Evolutionary conservation across 2,797 vertebrate species (phyloP), one percentile per base, ranked within the genome.

Genomic region (Syngnathus acus): DNA sequence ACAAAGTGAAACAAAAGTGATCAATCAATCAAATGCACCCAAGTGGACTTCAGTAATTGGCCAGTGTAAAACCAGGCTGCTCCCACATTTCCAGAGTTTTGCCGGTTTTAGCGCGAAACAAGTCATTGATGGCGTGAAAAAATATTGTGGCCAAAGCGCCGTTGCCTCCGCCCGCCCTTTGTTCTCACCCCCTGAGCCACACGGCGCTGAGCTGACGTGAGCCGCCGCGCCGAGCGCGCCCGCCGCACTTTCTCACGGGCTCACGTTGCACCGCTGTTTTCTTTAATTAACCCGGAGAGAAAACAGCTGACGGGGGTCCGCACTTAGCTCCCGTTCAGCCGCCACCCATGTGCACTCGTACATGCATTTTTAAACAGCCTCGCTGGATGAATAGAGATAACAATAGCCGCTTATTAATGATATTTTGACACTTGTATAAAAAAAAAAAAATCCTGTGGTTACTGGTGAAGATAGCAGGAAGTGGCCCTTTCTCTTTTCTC

Each of bases 271-370:
- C 82, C 54, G 81, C 87, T 91, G 89, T 89, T 92, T 90, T 91
- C 89, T 90, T 90, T 92, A 92, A 92, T 92, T 92, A 92, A 90
- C 90, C 90, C 91, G 9, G 85, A 77, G 91, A 92, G 89, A 90
- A 87, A 88, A 86, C 84, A 87, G 85, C 87, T 91, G 89, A 92
- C 82, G 68, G 84, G 40, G 88, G 89, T 90, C 87, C 90, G 89
- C 87, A 84, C 89, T 84, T 80, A 50, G 64, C 79, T 88, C 89
- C 89, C 78, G 53, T 26, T 64, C 65, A 74, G 82, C 83, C 82
- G 82, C 78, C 80, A 79, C 79, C 78, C 83, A 83, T 78, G 82
- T 78, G 67, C 84, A 87, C 77, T 76, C 88, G 86, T 84, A 85
- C 79, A 82, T 82, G 82, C 78, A 70, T 76, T 76, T 78, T 71